These are phyloP conservation scores for Kradibia gibbosae DNA, from an alignment of 1,140 invertebrate genomes.

Conservation along the genomic window DNA sequence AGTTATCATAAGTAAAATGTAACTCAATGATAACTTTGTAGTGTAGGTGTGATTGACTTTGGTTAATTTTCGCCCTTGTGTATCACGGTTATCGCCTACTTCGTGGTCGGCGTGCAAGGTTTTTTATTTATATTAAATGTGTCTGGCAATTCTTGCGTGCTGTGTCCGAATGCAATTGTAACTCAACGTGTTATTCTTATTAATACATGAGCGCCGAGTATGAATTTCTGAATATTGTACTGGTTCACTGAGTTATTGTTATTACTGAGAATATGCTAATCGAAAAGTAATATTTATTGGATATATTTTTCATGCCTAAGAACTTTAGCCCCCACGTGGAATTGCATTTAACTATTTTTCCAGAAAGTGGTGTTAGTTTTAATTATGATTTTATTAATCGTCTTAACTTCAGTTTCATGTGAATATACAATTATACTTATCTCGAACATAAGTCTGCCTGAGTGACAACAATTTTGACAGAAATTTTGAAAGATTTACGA, in stretches of 20 bases:
- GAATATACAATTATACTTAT: no score
- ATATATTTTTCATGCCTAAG: not conserved
- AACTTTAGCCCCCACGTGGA: not conserved
- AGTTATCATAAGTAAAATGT: constrained; percentile 21
- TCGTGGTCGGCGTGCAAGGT: not conserved
- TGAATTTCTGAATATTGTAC: not conserved
- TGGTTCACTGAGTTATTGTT: not conserved
- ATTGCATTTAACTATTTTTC: not conserved
- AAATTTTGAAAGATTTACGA: no score
- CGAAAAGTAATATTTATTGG: not conserved
- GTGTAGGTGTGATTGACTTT: not conserved
- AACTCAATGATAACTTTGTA: not conserved
- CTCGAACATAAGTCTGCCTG: no score
- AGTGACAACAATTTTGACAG: no score
- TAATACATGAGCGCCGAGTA: not conserved
- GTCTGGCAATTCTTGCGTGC: not conserved
- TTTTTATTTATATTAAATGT: constrained; percentile 6
- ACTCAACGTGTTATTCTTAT: not conserved
- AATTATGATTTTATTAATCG: no score
- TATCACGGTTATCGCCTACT: not conserved
- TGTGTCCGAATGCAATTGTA: not conserved
- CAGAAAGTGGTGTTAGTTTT: no score
- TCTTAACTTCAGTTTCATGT: no score
- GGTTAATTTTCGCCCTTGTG: not conserved
- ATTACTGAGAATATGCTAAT: not conserved